Evolutionary conservation across 2,888 invertebrate species (phyloP), one percentile per base, ranked within the genome.

Genomic region (Monoplex corrugatus): DNA sequence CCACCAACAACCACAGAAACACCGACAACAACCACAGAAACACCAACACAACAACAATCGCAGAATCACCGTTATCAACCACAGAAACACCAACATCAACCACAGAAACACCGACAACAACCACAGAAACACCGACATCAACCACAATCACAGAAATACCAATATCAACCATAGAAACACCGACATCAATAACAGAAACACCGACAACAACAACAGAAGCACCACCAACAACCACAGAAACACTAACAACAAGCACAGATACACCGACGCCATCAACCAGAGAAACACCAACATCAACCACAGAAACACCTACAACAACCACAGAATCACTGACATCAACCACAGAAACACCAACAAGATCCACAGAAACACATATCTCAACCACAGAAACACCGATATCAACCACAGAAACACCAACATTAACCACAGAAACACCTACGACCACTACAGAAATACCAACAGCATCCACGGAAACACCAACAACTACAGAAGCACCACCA

Each of bases 381-480:
- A n/a, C 50, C 2, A 28, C 82, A 43, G 23, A 10, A 23, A 45
- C 45, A 44, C 10, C 45, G 6, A 44, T 32, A 83, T 0, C 68
- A 28, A n/a, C 50, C 2, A 28, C 82, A 43, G 23, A 10, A 23
- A 45, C 45, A 44, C 10, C 45, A 28, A 44, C 45, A 83, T 0
- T n/a, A 83, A 28, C 45, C 16, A 44, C 83, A 32, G 1, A 0
- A 10, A 45, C 83, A 83, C n/a, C n/a, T 16, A 2, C 50, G 45
- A 50, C 83, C 1, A 50, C 82, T 8, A 83, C 50, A 44, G 50
- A 50, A n/a, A 32, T 45, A 83, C 45, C 50, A 83, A 83, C 83
- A 45, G 35, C 83, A 13, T n/a, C 50, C n/a, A 68, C 10, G 23
- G 16, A 16, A 72, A 19, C 72, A 80, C 28, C 28, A 89, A 87